Evolutionary conservation across 2,113 vertebrate species (phyloP).

Genomic region (Gymnarchus niloticus): DNA sequence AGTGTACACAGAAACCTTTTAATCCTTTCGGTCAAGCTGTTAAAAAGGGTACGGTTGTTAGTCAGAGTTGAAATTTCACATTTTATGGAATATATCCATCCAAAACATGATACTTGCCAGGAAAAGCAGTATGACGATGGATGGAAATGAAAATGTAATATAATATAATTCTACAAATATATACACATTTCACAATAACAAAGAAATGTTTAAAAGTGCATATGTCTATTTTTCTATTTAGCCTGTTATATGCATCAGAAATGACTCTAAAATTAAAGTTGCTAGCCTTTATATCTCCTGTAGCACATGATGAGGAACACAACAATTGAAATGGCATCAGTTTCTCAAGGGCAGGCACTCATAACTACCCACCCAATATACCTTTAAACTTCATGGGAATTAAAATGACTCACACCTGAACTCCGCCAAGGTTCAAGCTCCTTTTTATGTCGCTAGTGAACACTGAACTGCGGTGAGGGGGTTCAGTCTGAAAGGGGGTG

Average conservation of each 20-base stretch:
- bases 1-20: neutral
- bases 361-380: neutral
- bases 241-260: neutral
- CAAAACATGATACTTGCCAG: neutral
- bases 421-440: neutral
- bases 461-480: neutral
- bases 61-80: neutral
- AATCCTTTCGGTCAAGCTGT: neutral
- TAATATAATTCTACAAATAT: neutral
- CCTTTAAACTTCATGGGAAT: neutral
- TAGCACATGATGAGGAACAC: neutral
- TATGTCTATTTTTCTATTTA: neutral
- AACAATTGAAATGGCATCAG: neutral
- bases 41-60: neutral
- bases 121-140: neutral
- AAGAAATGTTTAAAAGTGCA: neutral
- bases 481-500: neutral
- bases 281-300: neutral
- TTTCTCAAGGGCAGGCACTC: neutral
- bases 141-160: neutral
- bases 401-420: neutral
- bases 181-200: neutral
- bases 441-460: no score
- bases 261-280: neutral
- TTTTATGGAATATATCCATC: neutral